A percentile compares a stretch with the other conserved stretches of the same genome.
Evolutionary conservation across 2,888 invertebrate genomes (phyloP).

Genomic region (Scaptomyza cyrtandrae): DNA sequence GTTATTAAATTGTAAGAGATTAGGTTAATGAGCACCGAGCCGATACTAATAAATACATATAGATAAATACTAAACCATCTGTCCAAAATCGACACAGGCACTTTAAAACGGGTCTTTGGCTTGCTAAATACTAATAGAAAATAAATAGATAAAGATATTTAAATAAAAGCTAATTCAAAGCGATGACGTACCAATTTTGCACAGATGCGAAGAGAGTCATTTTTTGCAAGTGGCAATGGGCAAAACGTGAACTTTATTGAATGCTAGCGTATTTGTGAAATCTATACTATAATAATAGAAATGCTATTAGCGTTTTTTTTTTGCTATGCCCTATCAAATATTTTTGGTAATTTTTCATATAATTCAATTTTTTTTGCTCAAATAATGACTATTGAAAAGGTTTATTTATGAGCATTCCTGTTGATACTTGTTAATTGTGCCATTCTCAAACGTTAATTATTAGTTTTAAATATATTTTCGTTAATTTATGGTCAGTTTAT

Average conservation of each 20-base stretch:
- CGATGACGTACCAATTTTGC: slow-evolving; percentile 21
- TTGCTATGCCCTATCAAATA: background rate
- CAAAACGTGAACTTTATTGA: slow-evolving; percentile 44
- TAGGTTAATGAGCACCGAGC: slow-evolving; percentile 44
- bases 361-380: slow-evolving; percentile 1
- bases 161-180: slow-evolving; percentile 10
- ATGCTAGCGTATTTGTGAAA: slow-evolving; percentile 61
- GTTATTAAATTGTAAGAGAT: slow-evolving; percentile 62
- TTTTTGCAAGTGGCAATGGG: background rate
- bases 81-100: slow-evolving; percentile 48
- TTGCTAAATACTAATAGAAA: slow-evolving; percentile 13
- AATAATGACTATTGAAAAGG: slow-evolving; percentile 13
- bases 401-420: slow-evolving; percentile 37
- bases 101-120: slow-evolving; percentile 62
- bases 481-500: slow-evolving; percentile 51
- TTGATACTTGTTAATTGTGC: slow-evolving; percentile 55
- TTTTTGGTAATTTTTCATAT: slow-evolving; percentile 18
- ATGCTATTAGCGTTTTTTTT: slow-evolving; percentile 30
- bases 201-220: background rate
- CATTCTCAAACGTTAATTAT: slow-evolving; percentile 50
- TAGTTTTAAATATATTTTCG: slow-evolving; percentile 41
- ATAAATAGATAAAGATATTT: slow-evolving; percentile 18
- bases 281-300: slow-evolving; percentile 31
- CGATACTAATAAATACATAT: slow-evolving; percentile 44
- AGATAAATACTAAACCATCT: slow-evolving; percentile 35